phyloP scores from a whole-genome alignment of 2,888 invertebrate species.

The Automeris io region DNA sequence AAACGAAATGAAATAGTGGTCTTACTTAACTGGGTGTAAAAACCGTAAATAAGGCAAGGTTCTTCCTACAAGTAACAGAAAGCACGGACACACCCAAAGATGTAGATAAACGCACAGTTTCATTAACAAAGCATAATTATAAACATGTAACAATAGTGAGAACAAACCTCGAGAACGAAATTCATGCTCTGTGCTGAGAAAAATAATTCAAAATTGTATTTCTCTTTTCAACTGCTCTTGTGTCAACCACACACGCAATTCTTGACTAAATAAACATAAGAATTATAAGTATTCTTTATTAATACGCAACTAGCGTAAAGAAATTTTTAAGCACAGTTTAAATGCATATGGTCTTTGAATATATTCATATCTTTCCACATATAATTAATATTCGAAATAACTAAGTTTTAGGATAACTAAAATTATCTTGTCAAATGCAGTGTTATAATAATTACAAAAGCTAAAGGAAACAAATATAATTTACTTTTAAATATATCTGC shows the following conservation, averaged over 20 bases:
- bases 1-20: background rate
- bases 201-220: constrained; percentile 53
- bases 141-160: constrained; percentile 56
- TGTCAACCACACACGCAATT: too few relatives aligned
- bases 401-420: too few relatives aligned
- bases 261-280: too few relatives aligned
- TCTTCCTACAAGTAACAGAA: constrained; percentile 9
- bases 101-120: constrained; percentile 39
- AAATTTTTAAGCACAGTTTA: too few relatives aligned
- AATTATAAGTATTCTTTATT: too few relatives aligned
- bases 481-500: background rate
- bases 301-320: too few relatives aligned
- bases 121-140: constrained; percentile 55
- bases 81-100: constrained; percentile 21
- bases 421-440: too few relatives aligned
- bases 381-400: too few relatives aligned
- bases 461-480: background rate
- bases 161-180: constrained; percentile 50
- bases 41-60: background rate
- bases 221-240: constrained; percentile 24
- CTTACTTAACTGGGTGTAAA: background rate
- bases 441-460: too few relatives aligned
- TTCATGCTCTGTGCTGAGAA: constrained; percentile 49
- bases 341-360: too few relatives aligned
- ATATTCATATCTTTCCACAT: too few relatives aligned